phyloP scores from a whole-genome alignment of 2,113 vertebrate genomes.

The Coracopsis vasa region DNA sequence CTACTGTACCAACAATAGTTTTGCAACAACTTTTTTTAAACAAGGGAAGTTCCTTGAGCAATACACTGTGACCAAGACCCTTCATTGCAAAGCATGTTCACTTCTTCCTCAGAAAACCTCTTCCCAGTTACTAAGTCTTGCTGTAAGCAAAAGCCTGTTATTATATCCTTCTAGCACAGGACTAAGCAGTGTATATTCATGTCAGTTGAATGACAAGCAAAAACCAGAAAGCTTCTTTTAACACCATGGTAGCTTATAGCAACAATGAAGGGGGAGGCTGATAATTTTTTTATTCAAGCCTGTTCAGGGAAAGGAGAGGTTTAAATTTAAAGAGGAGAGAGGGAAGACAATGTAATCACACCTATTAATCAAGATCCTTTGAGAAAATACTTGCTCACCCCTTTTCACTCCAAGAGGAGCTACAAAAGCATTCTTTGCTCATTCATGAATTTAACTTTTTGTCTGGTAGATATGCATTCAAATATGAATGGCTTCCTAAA shows the following conservation, averaged over 20 bases:
- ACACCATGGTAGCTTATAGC: neutral
- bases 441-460: neutral
- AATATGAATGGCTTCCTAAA: neutral
- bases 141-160: neutral
- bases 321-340: neutral
- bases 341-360: neutral
- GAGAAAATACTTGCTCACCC: neutral
- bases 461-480: neutral
- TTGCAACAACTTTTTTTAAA: neutral
- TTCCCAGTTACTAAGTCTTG: neutral
- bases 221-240: neutral
- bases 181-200: neutral
- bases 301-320: neutral
- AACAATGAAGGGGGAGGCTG: neutral
- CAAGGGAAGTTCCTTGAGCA: constrained; percentile 7
- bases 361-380: neutral
- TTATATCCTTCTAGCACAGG: neutral
- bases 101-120: neutral
- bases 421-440: neutral
- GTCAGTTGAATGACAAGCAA: neutral
- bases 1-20: neutral
- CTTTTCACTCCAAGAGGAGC: neutral
- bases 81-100: neutral
- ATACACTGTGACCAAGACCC: neutral
- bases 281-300: neutral